Evolutionary conservation across 2,113 vertebrate species (phyloP).

Genomic region (Brachyistius frenatus): DNA sequence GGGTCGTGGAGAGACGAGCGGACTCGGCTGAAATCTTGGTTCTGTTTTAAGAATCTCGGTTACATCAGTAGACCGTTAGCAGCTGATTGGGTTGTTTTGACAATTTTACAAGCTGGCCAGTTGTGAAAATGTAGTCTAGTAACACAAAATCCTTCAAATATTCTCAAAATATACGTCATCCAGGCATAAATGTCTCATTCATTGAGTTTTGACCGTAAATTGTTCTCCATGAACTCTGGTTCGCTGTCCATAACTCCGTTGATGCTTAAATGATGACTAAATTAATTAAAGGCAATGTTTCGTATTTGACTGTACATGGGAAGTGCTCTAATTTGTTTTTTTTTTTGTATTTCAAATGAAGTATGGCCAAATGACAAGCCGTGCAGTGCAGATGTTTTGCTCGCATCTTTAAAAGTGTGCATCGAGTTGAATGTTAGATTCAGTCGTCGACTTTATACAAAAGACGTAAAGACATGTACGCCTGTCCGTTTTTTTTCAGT

Average conservation of each 20-base stretch:
- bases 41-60: slow-evolving; percentile 86
- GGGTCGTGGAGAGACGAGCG: slow-evolving; percentile 13
- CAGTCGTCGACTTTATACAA: slow-evolving; percentile 18
- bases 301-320: slow-evolving; percentile 58
- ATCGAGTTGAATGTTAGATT: slow-evolving; percentile 41
- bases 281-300: slow-evolving; percentile 32
- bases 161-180: neutral
- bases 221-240: slow-evolving; percentile 38
- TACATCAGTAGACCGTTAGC: neutral
- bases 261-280: slow-evolving; percentile 30
- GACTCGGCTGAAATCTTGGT: slow-evolving; percentile 60
- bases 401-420: slow-evolving; percentile 55
- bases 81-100: slow-evolving; percentile 24
- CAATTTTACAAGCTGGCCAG: slow-evolving; percentile 22
- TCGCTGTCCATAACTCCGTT: slow-evolving; percentile 13
- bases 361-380: slow-evolving; percentile 50
- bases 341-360: slow-evolving; percentile 62
- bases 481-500: slow-evolving; percentile 19
- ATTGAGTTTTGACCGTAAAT: slow-evolving; percentile 22
- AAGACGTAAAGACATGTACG: slow-evolving; percentile 10
- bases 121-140: slow-evolving; percentile 27
- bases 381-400: slow-evolving; percentile 63
- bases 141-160: slow-evolving; percentile 45
- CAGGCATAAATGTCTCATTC: neutral
- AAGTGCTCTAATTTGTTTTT: slow-evolving; percentile 65